Evolutionary conservation across 2,888 invertebrate genomes (phyloP), one percentile per base, ranked within the genome.

Genomic region (Mechanitis mazaeus): DNA sequence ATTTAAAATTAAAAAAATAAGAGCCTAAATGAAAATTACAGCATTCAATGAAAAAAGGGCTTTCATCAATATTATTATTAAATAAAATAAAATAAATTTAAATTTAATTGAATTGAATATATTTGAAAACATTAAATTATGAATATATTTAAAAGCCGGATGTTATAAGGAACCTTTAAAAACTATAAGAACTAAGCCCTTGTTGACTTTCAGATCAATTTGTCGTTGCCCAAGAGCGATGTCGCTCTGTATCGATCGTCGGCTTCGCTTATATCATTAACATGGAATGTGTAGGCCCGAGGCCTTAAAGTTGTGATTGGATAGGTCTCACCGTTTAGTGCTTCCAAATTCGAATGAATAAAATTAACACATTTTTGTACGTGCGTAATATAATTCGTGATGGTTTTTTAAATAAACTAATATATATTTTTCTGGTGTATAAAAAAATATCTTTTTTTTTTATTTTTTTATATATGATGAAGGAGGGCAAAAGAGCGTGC

Each of bases 231-330:
- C 64, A 47, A 63, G 58, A 57, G 59, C 59, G 31, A 60, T 54
- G 58, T 63, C 20, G 20, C 20, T 20, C 60, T 57, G 60, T 60
- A 65, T 64, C 59, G 63, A 64, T 65, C 64, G 59, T 31, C 5
- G 50, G 50, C 31, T 50, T 50, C 50, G 50, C 50, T 50, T 50
- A 50, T 50, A 50, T 50, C 50, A 50, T 50, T 50, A 50, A 50
- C 50, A 50, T 31, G 50, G 31, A 50, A 50, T 50, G 50, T 50
- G 50, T n/a, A 50, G 28, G 50, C 50, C 50, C 31, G 28, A 31
- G 50, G 50, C 50, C 31, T 50, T 31, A 50, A 50, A 50, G 31
- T 50, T 50, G 50, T 50, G 50, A 50, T 50, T 50, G 50, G 50
- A 50, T 50, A 50, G 50, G 31, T 31, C 31, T 31, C 50, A 50